Base-by-base conservation (phyloP, 1,140 invertebrate genomes). In the Tetraneura akinire region DNA sequence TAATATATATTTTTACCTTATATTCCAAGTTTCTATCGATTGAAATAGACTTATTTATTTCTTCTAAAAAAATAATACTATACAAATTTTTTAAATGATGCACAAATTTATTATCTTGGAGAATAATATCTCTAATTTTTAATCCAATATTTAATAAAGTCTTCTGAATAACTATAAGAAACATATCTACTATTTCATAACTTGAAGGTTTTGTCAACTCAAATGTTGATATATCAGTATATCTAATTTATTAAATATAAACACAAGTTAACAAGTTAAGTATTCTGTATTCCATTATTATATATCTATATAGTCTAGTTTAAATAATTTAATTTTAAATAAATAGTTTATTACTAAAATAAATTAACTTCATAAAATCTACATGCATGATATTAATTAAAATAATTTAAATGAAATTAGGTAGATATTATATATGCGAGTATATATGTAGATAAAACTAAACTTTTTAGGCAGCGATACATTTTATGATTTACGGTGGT, bases 51-150 rank as follows among this genome's bases (percentile, higher is more conserved):
- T 78, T 62, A 11, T 42, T 62, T 0, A 62, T 26, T 18, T 78
- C 74, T 62, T 78, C 74, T 26, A 78, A 29, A 16, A 78, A 78
- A 21, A 78, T 78, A 23, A 78, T 62, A 60, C 29, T 78, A 16
- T 78, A 78, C 18, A 78, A 45, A 60, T 55, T 78, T 18, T 78
- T 78, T 1, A 78, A 62, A 78, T 78, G 74, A 62, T 78, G 11
- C 5, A 78, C 21, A 78, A 55, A 78, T 78, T 62, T 78, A 78
- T 78, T 78, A 45, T 78, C 23, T 1, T 78, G 62, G 11, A 78
- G 55, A 60, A 78, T 16, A 62, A 78, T 78, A 78, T 78, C 37
- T 60, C 53, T 29, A 13, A 78, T 37, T 78, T 45, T 16, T 9
- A 62, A 42, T 60, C 74, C 74, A 60, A 78, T 78, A 14, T 60